Evolutionary conservation across 2,113 vertebrate genomes (phyloP).

Genomic region (Bettongia penicillata): DNA sequence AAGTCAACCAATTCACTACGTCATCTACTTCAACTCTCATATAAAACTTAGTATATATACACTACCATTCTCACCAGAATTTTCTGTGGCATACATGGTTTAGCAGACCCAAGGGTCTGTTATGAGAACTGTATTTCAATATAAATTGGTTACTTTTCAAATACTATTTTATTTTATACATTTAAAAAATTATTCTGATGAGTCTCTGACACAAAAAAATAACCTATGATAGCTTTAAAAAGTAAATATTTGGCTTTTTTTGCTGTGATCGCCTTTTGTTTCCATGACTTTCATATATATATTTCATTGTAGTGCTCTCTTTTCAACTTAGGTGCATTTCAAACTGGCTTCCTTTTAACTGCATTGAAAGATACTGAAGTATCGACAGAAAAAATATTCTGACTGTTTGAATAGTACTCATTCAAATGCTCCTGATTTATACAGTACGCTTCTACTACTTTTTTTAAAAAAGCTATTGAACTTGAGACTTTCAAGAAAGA

Average conservation of each 20-base stretch:
- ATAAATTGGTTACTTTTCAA: background rate
- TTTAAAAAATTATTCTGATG: background rate
- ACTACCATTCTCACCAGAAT: background rate
- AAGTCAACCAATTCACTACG: background rate
- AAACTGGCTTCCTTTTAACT: conserved; percentile 48
- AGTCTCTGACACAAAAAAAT: conserved; percentile 2
- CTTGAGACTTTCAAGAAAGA: conserved; percentile 57
- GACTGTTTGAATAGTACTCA: conserved; percentile 4
- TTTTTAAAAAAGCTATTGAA: conserved; percentile 50
- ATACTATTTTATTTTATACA: background rate
- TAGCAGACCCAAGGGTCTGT: background rate
- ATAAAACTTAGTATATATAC: background rate
- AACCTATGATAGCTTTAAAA: background rate
- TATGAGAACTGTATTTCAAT: background rate
- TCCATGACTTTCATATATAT: background rate
- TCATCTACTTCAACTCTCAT: background rate
- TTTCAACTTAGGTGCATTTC: background rate
- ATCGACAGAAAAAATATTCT: background rate
- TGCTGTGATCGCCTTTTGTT: background rate
- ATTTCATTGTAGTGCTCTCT: background rate
- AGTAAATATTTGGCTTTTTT: background rate
- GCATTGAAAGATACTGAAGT: background rate
- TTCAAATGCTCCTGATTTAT: conserved; percentile 27
- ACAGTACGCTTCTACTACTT: background rate
- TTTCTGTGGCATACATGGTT: background rate